These are phyloP conservation scores for Anagyrus pseudococci DNA, from an alignment of 2,888 invertebrate genomes.

Conservation along the genomic window DNA sequence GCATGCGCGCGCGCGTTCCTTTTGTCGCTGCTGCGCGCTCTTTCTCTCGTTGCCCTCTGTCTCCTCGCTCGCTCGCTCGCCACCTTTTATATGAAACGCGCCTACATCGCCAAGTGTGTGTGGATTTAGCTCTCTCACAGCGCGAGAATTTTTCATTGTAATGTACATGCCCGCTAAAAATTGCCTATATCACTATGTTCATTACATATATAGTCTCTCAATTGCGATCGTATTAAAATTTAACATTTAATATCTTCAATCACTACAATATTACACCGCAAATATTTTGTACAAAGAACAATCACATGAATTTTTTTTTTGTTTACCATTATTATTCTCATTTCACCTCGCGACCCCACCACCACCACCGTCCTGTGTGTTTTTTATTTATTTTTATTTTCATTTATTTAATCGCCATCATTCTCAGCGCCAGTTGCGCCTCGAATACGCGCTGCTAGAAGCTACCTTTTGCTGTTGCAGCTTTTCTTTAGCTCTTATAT, in stretches of 20 bases:
- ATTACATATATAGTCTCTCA: slow-evolving; percentile 56
- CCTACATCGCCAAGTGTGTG: slow-evolving; percentile 31
- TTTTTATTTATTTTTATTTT: slow-evolving; percentile 23
- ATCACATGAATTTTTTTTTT: slow-evolving; percentile 65
- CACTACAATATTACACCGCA: slow-evolving; percentile 63
- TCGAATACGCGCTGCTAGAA: not conserved
- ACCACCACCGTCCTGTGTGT: slow-evolving; percentile 37
- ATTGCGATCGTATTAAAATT: slow-evolving; percentile 63
- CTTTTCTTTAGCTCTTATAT: too few relatives aligned
- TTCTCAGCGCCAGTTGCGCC: not conserved
- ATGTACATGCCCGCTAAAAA: slow-evolving; percentile 62
- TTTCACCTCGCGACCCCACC: slow-evolving; percentile 44
- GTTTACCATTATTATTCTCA: not conserved
- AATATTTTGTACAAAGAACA: slow-evolving; percentile 70
- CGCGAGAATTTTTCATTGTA: slow-evolving; percentile 50
- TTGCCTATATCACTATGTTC: slow-evolving; percentile 60
- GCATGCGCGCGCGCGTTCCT: too few relatives aligned
- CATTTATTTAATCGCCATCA: slow-evolving; percentile 14
- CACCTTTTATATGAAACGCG: slow-evolving; percentile 26
- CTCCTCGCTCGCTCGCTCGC: not conserved
- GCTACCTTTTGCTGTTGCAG: too few relatives aligned
- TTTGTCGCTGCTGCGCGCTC: too few relatives aligned
- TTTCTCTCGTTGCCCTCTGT: too few relatives aligned
- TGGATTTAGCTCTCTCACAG: slow-evolving; percentile 32
- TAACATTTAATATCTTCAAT: slow-evolving; percentile 62